A percentile compares a stretch with the other conserved stretches of the same genome.
phyloP scores from a whole-genome alignment of 2,888 invertebrate species.

The Phlogophora meticulosa region DNA sequence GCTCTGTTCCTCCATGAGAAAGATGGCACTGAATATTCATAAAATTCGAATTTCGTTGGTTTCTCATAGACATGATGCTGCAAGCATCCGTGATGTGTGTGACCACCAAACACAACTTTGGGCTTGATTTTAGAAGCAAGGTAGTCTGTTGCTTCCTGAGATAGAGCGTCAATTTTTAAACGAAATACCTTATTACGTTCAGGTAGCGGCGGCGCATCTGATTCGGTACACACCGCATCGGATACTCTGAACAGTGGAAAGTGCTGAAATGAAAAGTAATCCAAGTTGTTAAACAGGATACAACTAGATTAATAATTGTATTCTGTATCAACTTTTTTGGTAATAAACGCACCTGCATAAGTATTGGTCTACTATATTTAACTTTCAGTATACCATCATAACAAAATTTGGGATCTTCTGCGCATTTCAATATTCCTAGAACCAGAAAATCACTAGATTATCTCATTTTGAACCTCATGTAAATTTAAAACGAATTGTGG shows the following conservation, averaged over 20 bases:
- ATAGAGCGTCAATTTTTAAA: slow-evolving; percentile 96
- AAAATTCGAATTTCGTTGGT: slow-evolving; percentile 83
- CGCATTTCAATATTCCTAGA: slow-evolving; percentile 80
- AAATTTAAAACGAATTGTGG: background rate
- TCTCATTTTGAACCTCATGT: background rate
- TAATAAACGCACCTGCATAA: slow-evolving; percentile 93
- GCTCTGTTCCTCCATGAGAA: slow-evolving; percentile 99
- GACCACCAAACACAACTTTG: slow-evolving; percentile 96
- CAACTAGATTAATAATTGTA: no score
- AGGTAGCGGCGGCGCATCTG: slow-evolving; percentile 94
- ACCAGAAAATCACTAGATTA: slow-evolving; percentile 37
- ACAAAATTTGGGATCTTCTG: slow-evolving; percentile 71
- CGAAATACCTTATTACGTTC: slow-evolving; percentile 94
- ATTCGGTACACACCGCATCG: slow-evolving; percentile 95
- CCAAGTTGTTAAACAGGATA: background rate
- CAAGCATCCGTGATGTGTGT: slow-evolving; percentile 98
- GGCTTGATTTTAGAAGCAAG: slow-evolving; percentile 92
- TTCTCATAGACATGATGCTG: slow-evolving; percentile 82
- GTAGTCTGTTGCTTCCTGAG: slow-evolving; percentile 94
- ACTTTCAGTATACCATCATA: slow-evolving; percentile 80
- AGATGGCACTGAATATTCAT: slow-evolving; percentile 97
- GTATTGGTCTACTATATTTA: slow-evolving; percentile 94
- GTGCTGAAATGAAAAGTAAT: slow-evolving; percentile 93
- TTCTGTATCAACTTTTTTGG: background rate
- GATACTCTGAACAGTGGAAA: slow-evolving; percentile 97